Conservation (phyloP, 2,888 invertebrate genomes). For the Ormyrus labotus region DNA sequence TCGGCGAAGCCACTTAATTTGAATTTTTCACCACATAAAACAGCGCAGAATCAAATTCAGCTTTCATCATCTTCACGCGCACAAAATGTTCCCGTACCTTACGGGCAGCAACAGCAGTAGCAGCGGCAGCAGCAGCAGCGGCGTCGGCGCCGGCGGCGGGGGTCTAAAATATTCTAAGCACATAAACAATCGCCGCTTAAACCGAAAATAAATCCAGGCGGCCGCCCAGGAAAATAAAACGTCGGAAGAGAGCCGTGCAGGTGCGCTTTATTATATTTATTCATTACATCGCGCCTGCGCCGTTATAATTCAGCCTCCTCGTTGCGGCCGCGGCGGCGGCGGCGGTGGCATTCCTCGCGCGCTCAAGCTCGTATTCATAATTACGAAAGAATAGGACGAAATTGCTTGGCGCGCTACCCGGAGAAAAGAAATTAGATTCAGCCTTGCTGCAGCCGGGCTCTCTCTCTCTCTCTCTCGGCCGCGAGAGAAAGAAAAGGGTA, state of each 20-base stretch:
- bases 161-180: conserved; percentile 44
- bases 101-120: neutral
- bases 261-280: conserved; percentile 59
- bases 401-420: conserved; percentile 38
- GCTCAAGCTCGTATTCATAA: conserved; percentile 44
- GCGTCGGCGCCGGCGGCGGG: neutral
- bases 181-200: conserved; percentile 51
- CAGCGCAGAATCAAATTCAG: neutral
- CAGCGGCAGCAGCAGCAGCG: neutral
- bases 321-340: neutral
- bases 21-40: neutral
- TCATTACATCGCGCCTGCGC: conserved; percentile 50
- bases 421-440: conserved; percentile 56
- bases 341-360: neutral
- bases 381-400: conserved; percentile 57
- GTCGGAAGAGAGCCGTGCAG: conserved; percentile 42
- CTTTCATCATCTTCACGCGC: neutral
- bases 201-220: conserved; percentile 51
- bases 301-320: conserved; percentile 43
- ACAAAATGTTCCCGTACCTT: neutral
- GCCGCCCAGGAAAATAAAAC: conserved; percentile 34
- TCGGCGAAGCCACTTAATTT: neutral
- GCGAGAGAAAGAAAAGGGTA: conserved; percentile 44
- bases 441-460: neutral
- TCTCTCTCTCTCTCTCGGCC: neutral